phyloP scores from a whole-genome alignment of 2,888 invertebrate species.

The Rhagonycha lutea region DNA sequence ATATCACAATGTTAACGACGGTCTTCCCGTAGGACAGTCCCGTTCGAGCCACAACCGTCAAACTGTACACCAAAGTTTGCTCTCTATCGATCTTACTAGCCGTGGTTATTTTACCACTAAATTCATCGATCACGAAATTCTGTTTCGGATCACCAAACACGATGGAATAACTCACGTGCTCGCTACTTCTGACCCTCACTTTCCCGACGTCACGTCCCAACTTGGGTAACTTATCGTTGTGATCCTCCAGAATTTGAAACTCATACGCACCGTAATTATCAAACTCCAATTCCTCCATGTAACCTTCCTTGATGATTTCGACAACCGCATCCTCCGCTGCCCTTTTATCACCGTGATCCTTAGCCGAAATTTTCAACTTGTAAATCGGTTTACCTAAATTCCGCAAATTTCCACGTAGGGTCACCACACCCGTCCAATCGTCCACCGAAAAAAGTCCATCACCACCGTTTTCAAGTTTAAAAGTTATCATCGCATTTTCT shows the following conservation, averaged over 20 bases:
- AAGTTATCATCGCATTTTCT: slow-evolving; percentile 83
- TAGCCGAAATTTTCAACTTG: slow-evolving; percentile 76
- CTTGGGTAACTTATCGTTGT: slow-evolving; percentile 63
- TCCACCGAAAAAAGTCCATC: slow-evolving; percentile 82
- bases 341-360: slow-evolving; percentile 77
- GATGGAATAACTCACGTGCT: slow-evolving; percentile 72
- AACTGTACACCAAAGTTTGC: slow-evolving; percentile 71
- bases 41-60: slow-evolving; percentile 80
- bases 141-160: slow-evolving; percentile 78
- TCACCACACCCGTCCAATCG: slow-evolving; percentile 75
- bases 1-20: slow-evolving; percentile 77
- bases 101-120: slow-evolving; percentile 77
- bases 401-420: slow-evolving; percentile 68
- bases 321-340: slow-evolving; percentile 77
- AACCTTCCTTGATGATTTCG: slow-evolving; percentile 76
- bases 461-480: slow-evolving; percentile 76
- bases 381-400: slow-evolving; percentile 70
- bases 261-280: slow-evolving; percentile 77
- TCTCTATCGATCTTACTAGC: slow-evolving; percentile 84
- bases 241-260: slow-evolving; percentile 84
- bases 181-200: slow-evolving; percentile 62
- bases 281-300: slow-evolving; percentile 75
- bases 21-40: slow-evolving; percentile 78
- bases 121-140: slow-evolving; percentile 80
- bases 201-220: slow-evolving; percentile 77